Conservation (phyloP, 2,888 invertebrate genomes). For the Drosophila mercatorum region DNA sequence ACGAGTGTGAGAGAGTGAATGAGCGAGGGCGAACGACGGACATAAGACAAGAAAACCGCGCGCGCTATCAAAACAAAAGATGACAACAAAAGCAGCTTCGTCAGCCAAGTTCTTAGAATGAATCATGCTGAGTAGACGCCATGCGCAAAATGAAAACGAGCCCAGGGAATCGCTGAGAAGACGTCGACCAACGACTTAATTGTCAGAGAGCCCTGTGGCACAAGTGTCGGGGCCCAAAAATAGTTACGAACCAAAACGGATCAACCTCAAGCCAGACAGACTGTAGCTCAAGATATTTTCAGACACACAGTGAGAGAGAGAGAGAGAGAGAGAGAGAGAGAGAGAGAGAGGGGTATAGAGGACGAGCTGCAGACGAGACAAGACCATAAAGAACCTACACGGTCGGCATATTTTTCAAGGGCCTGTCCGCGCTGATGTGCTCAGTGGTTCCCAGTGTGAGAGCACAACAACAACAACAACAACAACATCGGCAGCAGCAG, state of each 20-base stretch:
- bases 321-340: background rate
- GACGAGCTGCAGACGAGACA: slow-evolving; percentile 38
- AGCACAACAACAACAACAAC: slow-evolving; percentile 19
- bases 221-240: slow-evolving; percentile 58
- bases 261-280: slow-evolving; percentile 25
- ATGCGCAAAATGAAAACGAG: slow-evolving; percentile 43
- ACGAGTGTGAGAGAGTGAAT: slow-evolving; percentile 2
- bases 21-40: slow-evolving; percentile 11
- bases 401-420: slow-evolving; percentile 66
- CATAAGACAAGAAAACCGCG: slow-evolving; percentile 36
- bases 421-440: slow-evolving; percentile 53
- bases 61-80: slow-evolving; percentile 61
- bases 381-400: slow-evolving; percentile 68
- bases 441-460: slow-evolving; percentile 49
- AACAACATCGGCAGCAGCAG: too few relatives aligned
- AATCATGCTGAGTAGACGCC: slow-evolving; percentile 67
- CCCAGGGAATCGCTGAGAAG: slow-evolving; percentile 22
- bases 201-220: slow-evolving; percentile 44
- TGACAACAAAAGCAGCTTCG: slow-evolving; percentile 70
- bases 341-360: slow-evolving; percentile 9
- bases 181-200: slow-evolving; percentile 56
- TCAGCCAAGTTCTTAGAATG: slow-evolving; percentile 72
- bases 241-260: slow-evolving; percentile 41
- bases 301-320: background rate
- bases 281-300: slow-evolving; percentile 14